phyloP scores from a whole-genome alignment of 2,113 vertebrate genomes.

The Oplegnathus fasciatus region DNA sequence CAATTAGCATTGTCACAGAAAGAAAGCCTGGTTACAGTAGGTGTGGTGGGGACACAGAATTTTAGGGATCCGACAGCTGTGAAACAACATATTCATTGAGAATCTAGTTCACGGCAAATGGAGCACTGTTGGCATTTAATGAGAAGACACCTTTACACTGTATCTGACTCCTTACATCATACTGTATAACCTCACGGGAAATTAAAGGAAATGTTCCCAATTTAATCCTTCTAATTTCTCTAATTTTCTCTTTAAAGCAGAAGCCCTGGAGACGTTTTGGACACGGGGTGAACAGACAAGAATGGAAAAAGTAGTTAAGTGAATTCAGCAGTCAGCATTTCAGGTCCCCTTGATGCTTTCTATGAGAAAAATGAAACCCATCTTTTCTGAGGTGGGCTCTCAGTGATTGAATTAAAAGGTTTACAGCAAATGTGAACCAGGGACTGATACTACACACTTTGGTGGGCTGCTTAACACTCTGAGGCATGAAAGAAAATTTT shows the following conservation, averaged over 20 bases:
- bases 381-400: neutral
- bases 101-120: slow-evolving; percentile 48
- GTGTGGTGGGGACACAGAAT: neutral
- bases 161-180: slow-evolving; percentile 42
- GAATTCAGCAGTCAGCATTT: slow-evolving; percentile 22
- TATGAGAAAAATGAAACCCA: neutral
- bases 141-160: slow-evolving; percentile 53
- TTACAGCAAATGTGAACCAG: neutral
- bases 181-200: slow-evolving; percentile 47
- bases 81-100: slow-evolving; percentile 6
- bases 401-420: slow-evolving; percentile 12
- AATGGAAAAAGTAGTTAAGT: slow-evolving; percentile 3
- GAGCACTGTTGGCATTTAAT: slow-evolving; percentile 29
- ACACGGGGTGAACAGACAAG: neutral
- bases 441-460: neutral
- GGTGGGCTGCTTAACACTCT: neutral
- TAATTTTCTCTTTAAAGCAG: slow-evolving; percentile 40
- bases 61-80: slow-evolving; percentile 43
- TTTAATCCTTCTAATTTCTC: slow-evolving; percentile 47
- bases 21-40: slow-evolving; percentile 8
- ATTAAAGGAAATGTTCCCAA: slow-evolving; percentile 50
- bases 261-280: slow-evolving; percentile 36
- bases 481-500: neutral
- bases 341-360: slow-evolving; percentile 10
- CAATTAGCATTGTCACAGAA: slow-evolving; percentile 52